A percentile compares a stretch with the other conserved stretches of the same genome.
These are phyloP conservation scores for Cynaeus angustus DNA, from an alignment of 2,888 invertebrate species.

Conservation along the genomic window DNA sequence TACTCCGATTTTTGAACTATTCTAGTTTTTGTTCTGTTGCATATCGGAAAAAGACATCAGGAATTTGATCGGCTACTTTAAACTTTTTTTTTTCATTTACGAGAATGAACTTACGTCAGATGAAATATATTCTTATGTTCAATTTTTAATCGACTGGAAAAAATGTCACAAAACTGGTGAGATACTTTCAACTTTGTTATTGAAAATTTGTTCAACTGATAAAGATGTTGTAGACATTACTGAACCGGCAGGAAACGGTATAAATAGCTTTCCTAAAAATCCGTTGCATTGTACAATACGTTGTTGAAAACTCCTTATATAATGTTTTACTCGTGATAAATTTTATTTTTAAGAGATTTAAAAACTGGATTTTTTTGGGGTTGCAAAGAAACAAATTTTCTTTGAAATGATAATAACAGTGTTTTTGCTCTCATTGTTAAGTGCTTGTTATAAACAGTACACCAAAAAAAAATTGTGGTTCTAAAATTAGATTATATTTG, in stretches of 20 bases:
- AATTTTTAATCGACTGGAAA: constrained; percentile 8
- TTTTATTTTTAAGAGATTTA: too few species aligned
- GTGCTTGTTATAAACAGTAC: too few species aligned
- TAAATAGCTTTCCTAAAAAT: too few species aligned
- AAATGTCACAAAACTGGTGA: constrained; percentile 7
- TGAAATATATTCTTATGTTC: neutral
- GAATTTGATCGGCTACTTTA: neutral
- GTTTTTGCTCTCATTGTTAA: too few species aligned
- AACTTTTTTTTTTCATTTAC: constrained; percentile 21
- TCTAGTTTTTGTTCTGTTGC: constrained; percentile 34
- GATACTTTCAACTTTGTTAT: neutral
- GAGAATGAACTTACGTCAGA: neutral
- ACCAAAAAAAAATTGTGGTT: too few species aligned
- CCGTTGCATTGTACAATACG: neutral
- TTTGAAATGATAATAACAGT: too few species aligned
- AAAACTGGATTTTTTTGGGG: too few species aligned
- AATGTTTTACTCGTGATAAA: neutral
- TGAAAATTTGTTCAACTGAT: neutral
- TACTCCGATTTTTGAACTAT: constrained; percentile 41
- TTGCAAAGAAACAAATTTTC: too few species aligned
- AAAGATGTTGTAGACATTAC: constrained; percentile 57
- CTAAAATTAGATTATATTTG: too few species aligned
- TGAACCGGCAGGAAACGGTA: constrained; percentile 8
- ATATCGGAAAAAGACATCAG: constrained; percentile 6
- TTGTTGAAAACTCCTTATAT: constrained; percentile 1